Base-by-base conservation (phyloP, 2,113 vertebrate species). In the Phyllostomus hastatus region DNA sequence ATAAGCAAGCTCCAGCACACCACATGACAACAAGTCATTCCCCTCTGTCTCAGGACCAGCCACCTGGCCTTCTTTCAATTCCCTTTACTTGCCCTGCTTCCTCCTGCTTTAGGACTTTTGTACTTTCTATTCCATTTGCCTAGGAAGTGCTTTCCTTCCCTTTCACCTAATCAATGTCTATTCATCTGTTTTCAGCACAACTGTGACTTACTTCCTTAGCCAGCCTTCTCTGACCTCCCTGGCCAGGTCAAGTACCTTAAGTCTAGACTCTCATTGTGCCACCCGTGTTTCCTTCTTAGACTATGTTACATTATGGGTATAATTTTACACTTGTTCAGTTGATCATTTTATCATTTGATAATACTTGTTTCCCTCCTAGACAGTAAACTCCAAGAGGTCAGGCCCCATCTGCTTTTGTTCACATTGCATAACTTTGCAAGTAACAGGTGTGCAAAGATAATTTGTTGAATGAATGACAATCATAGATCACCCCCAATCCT, bases 61-160 rank as follows among this genome's bases (percentile, higher is more conserved):
- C 97, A 96, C 93, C 95, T 98, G 97, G 89, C 31, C 90, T 70
- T 93, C 89, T 97, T 97, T 97, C 97, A 97, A 90, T 97, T 98
- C 97, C 90, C 86, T 91, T 89, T 97, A 48, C 69, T 91, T 61
- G 50, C 73, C 83, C 88, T 97, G 91, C 81, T 92, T 97, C 97
- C 90, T 86, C 91, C 61, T 94, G 46, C 95, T 59, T 48, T 38
- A 54, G 73, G 89, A 69, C 79, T 92, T 64, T 10, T 46, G 35
- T 22, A 50, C 85, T 97, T 96, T 97, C 97, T 96, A 91, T 95
- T 97, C 94, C 95, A 1, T 89, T 97, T 96, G 95, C 22, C 72
- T 81, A 35, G 73, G 94, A 97, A 83, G 17, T 17, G 1, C 69
- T n/a, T 94, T 87, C 93, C 85, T 96, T 92, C 89, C 69, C 90